Evolutionary conservation across 2,888 invertebrate genomes (phyloP).

Genomic region (Philereme transversata): DNA sequence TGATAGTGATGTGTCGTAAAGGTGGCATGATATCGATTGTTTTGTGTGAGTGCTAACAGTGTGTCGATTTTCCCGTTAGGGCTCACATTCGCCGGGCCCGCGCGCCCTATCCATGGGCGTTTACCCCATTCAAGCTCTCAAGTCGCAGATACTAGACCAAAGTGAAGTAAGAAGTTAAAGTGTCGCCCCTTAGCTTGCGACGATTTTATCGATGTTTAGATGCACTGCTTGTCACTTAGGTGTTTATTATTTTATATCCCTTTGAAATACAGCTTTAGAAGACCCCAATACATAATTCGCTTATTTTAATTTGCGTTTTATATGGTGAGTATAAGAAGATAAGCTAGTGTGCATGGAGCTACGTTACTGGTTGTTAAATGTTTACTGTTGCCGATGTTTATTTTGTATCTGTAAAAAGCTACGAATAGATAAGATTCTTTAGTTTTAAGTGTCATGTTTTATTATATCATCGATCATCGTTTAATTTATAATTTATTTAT

Average conservation of each 20-base stretch:
- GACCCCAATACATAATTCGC: conserved; percentile 33
- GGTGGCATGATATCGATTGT: conserved; percentile 75
- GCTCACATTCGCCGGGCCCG: conserved; percentile 96
- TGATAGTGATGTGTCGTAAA: conserved; percentile 63
- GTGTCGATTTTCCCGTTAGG: conserved; percentile 86
- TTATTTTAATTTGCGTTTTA: conserved; percentile 52
- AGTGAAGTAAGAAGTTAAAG: conserved; percentile 91
- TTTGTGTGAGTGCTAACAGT: conserved; percentile 85
- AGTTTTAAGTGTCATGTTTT: conserved; percentile 14
- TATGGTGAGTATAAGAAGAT: conserved; percentile 52
- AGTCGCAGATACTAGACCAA: conserved; percentile 93
- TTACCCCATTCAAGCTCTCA: conserved; percentile 94
- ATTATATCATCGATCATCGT: conserved; percentile 8
- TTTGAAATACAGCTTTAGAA: conserved; percentile 23
- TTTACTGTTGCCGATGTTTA: conserved; percentile 47
- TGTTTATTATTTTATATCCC: conserved; percentile 52
- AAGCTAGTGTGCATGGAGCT: conserved; percentile 74
- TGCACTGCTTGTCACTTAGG: conserved; percentile 82
- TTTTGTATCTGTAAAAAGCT: conserved; percentile 43
- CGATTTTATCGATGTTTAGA: conserved; percentile 78
- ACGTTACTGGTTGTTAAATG: conserved; percentile 51
- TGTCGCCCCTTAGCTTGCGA: conserved; percentile 77
- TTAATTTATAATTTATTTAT: conserved; percentile 4
- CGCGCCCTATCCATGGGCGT: conserved; percentile 95
- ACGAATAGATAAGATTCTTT: conserved; percentile 16